A percentile compares a stretch with the other conserved stretches of the same genome.
Conservation (phyloP, 2,113 vertebrate genomes). For the Petrocephalus zakoni region DNA sequence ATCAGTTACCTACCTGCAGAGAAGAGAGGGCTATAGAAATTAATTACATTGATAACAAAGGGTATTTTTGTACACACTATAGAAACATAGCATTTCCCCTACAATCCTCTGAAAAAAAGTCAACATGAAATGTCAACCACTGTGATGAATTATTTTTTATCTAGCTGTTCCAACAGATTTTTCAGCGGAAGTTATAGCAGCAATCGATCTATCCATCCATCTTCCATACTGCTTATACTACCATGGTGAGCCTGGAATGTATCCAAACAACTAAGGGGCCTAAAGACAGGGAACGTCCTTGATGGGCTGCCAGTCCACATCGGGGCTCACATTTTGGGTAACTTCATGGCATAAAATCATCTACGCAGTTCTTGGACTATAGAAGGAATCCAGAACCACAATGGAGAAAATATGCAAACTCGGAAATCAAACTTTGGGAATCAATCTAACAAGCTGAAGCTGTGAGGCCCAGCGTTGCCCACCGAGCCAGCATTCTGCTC, state of each 20-base stretch:
- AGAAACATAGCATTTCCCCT: neutral
- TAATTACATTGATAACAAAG: constrained; percentile 4
- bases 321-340: neutral
- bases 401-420: neutral
- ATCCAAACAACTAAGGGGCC: neutral
- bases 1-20: constrained; percentile 3
- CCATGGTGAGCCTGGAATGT: neutral
- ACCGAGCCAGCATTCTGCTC: neutral
- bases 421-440: neutral
- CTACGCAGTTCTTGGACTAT: neutral
- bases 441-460: neutral
- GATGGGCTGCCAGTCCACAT: neutral
- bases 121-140: neutral
- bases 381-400: neutral
- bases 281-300: neutral
- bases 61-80: neutral
- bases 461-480: neutral
- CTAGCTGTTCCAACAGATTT: neutral
- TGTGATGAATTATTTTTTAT: neutral
- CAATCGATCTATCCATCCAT: neutral
- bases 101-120: neutral
- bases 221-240: neutral
- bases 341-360: neutral
- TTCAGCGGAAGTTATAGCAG: neutral
- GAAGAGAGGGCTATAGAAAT: neutral